A percentile compares a stretch with the other conserved stretches of the same genome.
Conservation (phyloP, 2,113 vertebrate species). For the Eptatretus burgeri region DNA sequence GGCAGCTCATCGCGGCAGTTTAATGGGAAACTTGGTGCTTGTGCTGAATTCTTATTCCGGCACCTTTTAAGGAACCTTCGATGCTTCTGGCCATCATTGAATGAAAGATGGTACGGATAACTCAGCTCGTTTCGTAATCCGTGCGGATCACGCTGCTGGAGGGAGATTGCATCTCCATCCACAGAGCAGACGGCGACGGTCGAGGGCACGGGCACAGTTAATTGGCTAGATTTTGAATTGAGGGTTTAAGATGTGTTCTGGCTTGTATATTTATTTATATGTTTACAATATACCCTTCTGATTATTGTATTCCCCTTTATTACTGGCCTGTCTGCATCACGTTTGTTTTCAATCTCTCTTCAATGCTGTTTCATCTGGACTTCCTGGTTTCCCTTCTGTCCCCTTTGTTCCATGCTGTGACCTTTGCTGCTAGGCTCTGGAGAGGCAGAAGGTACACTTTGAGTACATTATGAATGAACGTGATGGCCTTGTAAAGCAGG, state of each 20-base stretch:
- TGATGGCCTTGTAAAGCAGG: conserved; percentile 74
- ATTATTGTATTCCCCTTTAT: conserved; percentile 2
- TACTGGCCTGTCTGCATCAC: conserved; percentile 8
- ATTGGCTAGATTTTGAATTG: neutral
- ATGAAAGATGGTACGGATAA: no score
- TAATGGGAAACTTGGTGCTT: no score
- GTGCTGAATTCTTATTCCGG: no score
- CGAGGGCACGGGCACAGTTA: neutral
- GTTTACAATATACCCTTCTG: no score
- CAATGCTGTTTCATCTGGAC: neutral
- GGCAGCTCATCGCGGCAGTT: no score
- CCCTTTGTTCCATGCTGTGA: conserved; percentile 10
- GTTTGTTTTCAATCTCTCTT: conserved; percentile 9
- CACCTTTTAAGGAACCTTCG: no score
- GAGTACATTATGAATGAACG: conserved; percentile 65
- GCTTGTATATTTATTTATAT: neutral
- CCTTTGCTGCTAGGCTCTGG: conserved; percentile 45
- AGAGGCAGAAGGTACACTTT: conserved; percentile 90
- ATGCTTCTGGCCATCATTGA: no score
- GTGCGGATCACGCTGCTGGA: no score
- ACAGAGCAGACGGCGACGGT: neutral
- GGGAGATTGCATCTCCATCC: no score
- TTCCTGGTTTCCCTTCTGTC: conserved; percentile 9
- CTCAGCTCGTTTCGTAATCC: no score
- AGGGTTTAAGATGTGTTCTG: neutral